Base-by-base conservation (phyloP, 2,888 invertebrate genomes). In the Mythimna loreyi region DNA sequence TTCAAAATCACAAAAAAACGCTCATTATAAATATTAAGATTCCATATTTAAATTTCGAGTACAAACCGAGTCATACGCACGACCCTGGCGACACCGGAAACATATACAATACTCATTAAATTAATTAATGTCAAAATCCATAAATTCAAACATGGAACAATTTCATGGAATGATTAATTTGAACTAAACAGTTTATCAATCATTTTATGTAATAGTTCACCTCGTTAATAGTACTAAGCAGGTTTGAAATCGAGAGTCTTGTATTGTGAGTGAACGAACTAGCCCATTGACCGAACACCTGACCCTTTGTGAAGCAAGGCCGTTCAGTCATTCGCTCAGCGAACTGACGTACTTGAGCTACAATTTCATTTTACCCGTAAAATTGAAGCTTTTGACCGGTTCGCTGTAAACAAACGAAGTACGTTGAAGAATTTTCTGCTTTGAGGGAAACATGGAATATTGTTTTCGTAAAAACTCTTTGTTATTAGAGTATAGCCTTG, bases 241-340 rank as follows among this genome's bases (percentile, higher is more conserved):
- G 79, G 82, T 82, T 88, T 82, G 90, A 92, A 93, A 92, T 81
- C 83, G 91, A 92, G 90, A 93, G 92, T 92, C 52, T 80, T 86
- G 83, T 88, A 87, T 86, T 86, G 80, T 78, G 65, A 75, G 64
- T 56, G 69, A 69, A 69, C 72, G 55, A 91, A 87, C 86, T 90
- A 89, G 92, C 90, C 92, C 93, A 91, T 85, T 92, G 93, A 92
- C 92, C 93, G 91, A 61, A 80, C 85, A 86, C 84, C 87, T 93
- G 93, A 93, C 92, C 92, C 92, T 90, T 87, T 72, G 62, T 65
- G 78, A 78, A 75, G 89, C 93, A 94, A 94, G 94, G 94, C 88
- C 92, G 89, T 87, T 87, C 89, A 86, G 89, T 90, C 86, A 84
- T 68, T 75, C 45, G 53, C 64, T 78, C 62, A 59, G 23, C n/a